Evolutionary conservation across 2,797 vertebrate genomes (phyloP).

Genomic region (Parotocinclus haroldoi): DNA sequence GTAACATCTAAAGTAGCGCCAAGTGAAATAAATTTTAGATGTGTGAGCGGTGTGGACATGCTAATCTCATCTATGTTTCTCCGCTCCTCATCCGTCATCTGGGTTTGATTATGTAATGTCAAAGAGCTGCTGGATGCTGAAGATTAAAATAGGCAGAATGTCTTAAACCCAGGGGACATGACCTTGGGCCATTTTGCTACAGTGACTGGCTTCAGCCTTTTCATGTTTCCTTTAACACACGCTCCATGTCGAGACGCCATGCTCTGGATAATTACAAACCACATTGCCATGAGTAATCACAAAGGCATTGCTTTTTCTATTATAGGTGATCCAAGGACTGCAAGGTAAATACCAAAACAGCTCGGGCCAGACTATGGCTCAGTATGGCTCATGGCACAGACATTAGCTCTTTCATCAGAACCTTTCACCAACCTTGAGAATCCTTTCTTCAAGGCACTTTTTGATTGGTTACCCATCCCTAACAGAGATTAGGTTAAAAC

Average conservation of each 20-base stretch:
- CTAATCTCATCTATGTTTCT: conserved; percentile 4
- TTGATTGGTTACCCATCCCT: too few species aligned
- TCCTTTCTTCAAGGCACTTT: too few species aligned
- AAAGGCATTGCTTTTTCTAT: conserved; percentile 45
- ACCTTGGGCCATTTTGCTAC: conserved; percentile 30
- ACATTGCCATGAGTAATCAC: conserved; percentile 42
- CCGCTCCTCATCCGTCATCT: conserved; percentile 14
- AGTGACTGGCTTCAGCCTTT: conserved; percentile 52
- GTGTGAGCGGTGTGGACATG: not conserved
- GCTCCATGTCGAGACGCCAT: conserved; percentile 7
- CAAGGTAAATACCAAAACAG: conserved; percentile 52
- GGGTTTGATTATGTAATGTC: conserved; percentile 28
- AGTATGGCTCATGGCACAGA: too few species aligned
- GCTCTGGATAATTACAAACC: conserved; percentile 4
- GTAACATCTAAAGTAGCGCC: conserved; percentile 5
- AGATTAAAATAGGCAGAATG: too few species aligned
- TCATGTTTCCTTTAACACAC: conserved; percentile 48
- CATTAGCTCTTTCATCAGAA: too few species aligned
- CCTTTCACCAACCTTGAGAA: too few species aligned
- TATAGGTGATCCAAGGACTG: conserved; percentile 43
- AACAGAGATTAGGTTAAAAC: too few species aligned
- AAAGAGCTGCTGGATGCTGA: conserved; percentile 26
- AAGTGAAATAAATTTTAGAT: conserved; percentile 9
- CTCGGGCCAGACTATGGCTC: not conserved
- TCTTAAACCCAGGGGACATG: too few species aligned